Conservation (phyloP, 2,113 vertebrate genomes). For the Taurulus bubalis region DNA sequence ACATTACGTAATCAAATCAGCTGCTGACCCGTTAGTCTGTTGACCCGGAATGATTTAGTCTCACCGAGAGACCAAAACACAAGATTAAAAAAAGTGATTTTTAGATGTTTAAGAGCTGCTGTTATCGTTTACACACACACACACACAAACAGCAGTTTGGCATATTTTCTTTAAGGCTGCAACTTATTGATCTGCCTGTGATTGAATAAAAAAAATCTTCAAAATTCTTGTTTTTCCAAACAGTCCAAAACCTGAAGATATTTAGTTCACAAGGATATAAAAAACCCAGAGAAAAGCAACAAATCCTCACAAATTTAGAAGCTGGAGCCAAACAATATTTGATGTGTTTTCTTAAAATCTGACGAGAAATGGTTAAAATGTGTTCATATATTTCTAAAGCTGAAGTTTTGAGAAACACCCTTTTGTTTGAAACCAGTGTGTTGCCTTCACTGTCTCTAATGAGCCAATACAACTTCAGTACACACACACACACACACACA, state of each 20-base stretch:
- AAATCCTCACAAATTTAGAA: not conserved
- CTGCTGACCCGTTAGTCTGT: slow-evolving; percentile 14
- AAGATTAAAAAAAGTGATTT: not conserved
- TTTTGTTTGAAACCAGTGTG: not conserved
- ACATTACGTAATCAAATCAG: slow-evolving; percentile 1
- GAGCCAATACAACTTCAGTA: too few relatives aligned
- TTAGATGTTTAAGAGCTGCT: not conserved
- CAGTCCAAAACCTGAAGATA: not conserved
- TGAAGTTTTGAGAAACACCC: not conserved
- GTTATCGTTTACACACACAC: not conserved
- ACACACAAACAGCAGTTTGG: too few relatives aligned
- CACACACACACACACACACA: too few relatives aligned
- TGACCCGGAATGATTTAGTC: slow-evolving; percentile 11
- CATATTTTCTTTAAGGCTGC: too few relatives aligned
- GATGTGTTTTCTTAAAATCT: not conserved
- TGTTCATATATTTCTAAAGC: not conserved
- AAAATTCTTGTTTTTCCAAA: not conserved
- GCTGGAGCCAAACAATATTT: not conserved
- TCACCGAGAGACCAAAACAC: not conserved
- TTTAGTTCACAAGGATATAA: not conserved
- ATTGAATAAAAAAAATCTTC: not conserved
- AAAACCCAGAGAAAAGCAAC: not conserved
- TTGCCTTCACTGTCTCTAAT: not conserved
- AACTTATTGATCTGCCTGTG: not conserved
- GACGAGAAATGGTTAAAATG: not conserved